Evolutionary conservation across 2,113 vertebrate species (phyloP), one percentile per base, ranked within the genome.

Genomic region (Platysternon megacephalum): DNA sequence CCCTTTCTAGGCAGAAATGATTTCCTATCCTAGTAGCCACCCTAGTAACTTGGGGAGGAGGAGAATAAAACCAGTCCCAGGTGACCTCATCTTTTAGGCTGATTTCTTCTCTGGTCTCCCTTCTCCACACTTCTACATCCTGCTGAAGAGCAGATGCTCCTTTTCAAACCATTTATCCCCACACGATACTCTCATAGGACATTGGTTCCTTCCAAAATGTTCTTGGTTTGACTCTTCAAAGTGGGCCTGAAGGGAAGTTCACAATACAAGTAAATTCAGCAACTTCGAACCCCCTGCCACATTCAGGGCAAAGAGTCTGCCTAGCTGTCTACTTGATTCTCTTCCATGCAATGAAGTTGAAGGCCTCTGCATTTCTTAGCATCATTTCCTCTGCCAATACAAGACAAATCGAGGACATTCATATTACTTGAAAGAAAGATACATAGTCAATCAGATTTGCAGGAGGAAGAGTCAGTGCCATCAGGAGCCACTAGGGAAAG

Each of bases 161-260:
- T 3, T 0, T 51, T 84, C 56, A 78, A 87, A 83, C n/a, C 6
- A 14, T 21, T 17, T 3, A 0, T 0, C 1, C 9, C 1, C 21
- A 78, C 8, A 5, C 19, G 35, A 21, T 17, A 9, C 35, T 21
- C 35, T 68, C 65, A 68, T 21, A 68, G 44, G 11, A 8, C 22
- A 8, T 0, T 0, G 35, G 32, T 0, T 0, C 35, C 52, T 53
- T 83, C 52, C 65, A 26, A 3, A 79, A 53, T 0, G 0, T 22
- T 6, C 0, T 4, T 5, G 53, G 0, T 0, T 56, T 39, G 51
- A 32, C 22, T 21, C 6, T 79, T 58, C 9, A 22, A 58, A 58
- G 10, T 58, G 26, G 56, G 56, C 58, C 58, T 61, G 11, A 61
- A 61, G 29, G 5, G 11, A n/a, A n/a, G 16, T 68, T 68, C 35